phyloP scores from a whole-genome alignment of 2,888 invertebrate species.

The Diabrotica balteata region DNA sequence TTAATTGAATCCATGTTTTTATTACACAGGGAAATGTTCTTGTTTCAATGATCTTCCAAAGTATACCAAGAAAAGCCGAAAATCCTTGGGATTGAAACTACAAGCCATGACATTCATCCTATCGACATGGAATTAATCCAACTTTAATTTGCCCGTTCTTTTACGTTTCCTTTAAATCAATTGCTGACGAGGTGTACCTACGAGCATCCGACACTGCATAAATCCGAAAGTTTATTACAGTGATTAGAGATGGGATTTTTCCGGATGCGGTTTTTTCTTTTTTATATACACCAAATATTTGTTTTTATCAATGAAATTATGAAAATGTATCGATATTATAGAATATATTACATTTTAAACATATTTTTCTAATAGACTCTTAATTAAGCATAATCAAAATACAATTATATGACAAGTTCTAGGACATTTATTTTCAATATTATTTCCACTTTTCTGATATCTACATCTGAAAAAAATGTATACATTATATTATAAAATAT shows the following conservation, averaged over 20 bases:
- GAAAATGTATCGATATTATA: too few relatives aligned
- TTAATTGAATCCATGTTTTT: background rate
- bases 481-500: too few relatives aligned
- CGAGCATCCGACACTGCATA: slow-evolving; percentile 52
- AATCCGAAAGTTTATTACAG: slow-evolving; percentile 55
- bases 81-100: slow-evolving; percentile 57
- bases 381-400: too few relatives aligned
- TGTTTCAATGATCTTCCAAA: slow-evolving; percentile 35
- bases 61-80: slow-evolving; percentile 59
- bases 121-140: slow-evolving; percentile 42
- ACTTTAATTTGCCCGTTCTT: slow-evolving; percentile 43
- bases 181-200: slow-evolving; percentile 52
- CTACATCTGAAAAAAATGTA: too few relatives aligned
- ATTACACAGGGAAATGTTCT: background rate
- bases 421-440: too few relatives aligned
- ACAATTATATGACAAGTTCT: too few relatives aligned
- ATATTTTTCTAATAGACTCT: too few relatives aligned
- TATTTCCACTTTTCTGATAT: too few relatives aligned
- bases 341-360: too few relatives aligned
- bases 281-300: too few relatives aligned
- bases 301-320: too few relatives aligned
- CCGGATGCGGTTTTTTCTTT: too few relatives aligned
- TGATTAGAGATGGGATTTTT: slow-evolving; percentile 3
- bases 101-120: slow-evolving; percentile 49
- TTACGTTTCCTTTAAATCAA: slow-evolving; percentile 51